Evolutionary conservation across 2,113 vertebrate species (phyloP), one percentile per base, ranked within the genome.

Genomic region (Thomomys bottae): DNA sequence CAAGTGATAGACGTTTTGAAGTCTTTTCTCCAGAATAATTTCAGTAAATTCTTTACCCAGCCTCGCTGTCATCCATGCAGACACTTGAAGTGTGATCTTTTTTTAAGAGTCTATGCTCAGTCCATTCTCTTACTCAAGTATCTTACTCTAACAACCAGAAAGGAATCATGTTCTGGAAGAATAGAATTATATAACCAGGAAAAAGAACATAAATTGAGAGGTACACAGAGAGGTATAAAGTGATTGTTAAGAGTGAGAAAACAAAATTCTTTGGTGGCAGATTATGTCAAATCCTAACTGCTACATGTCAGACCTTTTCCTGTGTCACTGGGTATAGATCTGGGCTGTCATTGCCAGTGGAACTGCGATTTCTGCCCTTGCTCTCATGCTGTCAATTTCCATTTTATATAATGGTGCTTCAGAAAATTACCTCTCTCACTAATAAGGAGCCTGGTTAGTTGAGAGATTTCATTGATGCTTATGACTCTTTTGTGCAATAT

Each of bases 401-500:
- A 77, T 88, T 88, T 81, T 83, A 84, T 30, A 1, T 54, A 87
- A 85, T 61, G 86, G 78, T 78, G 66, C 54, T 92, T 92, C 89
- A 75, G 92, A 87, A 95, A 95, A 90, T 81, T 71, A 61, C 32
- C 68, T 86, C 68, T 93, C 91, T 82, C 73, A 32, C 68, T 92
- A 90, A 95, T 90, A 95, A 95, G 38, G 18, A 72, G 11, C 28
- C 84, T 93, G 42, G 57, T 79, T 93, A 85, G 64, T 90, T 94
- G 71, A 82, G 72, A 95, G 71, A 95, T 92, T 90, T 84, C 72
- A 94, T 63, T 88, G 61, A 88, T 61, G 90, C 86, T 93, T 92
- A 84, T 84, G 78, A 87, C 86, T 81, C 86, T 88, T 94, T 86
- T 77, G 86, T 90, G 67, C 18, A 93, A 75, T 93, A 95, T 94